Evolutionary conservation across 2,113 vertebrate genomes (phyloP).

Genomic region (Paraplagusia blochii): DNA sequence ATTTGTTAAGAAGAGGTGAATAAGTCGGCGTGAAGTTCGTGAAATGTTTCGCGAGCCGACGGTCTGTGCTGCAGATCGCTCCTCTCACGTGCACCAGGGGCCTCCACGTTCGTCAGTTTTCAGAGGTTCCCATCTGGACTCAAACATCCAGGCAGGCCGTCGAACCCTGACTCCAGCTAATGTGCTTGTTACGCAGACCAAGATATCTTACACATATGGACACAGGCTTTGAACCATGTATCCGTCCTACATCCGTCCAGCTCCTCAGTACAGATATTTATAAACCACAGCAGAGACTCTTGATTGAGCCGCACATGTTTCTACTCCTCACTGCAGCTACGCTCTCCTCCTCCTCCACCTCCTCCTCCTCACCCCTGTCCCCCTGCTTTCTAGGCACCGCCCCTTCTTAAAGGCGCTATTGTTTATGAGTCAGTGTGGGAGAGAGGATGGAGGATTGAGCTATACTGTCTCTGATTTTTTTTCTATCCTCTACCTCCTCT

Average conservation of each 20-base stretch:
- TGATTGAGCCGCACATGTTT: slow-evolving; percentile 76
- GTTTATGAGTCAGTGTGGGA: slow-evolving; percentile 54
- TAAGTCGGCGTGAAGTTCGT: too few species aligned
- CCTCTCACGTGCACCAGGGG: slow-evolving; percentile 10
- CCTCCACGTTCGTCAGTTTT: slow-evolving; percentile 49
- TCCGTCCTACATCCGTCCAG: slow-evolving; percentile 28
- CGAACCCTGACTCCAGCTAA: slow-evolving; percentile 31
- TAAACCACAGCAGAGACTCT: slow-evolving; percentile 67
- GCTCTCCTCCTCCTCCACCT: slow-evolving; percentile 33
- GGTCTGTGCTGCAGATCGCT: slow-evolving; percentile 2
- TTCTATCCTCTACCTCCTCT: slow-evolving; percentile 22
- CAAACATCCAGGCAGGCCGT: slow-evolving; percentile 33
- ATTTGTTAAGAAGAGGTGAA: neutral
- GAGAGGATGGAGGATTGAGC: slow-evolving; percentile 19
- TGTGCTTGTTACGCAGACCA: slow-evolving; percentile 44
- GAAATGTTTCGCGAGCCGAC: too few species aligned
- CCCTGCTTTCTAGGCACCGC: slow-evolving; percentile 31
- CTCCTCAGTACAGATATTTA: slow-evolving; percentile 70
- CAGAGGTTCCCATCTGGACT: slow-evolving; percentile 44
- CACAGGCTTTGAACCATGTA: slow-evolving; percentile 52
- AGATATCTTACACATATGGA: slow-evolving; percentile 58
- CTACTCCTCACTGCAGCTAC: slow-evolving; percentile 53
- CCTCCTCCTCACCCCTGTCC: slow-evolving; percentile 3
- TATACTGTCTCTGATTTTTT: slow-evolving; percentile 6
- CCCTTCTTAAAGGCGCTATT: slow-evolving; percentile 62